Percentiles rank a stretch among this genome's conserved stretches.
phyloP scores from a whole-genome alignment of 2,113 vertebrate species.

The Eurystomus gularis region DNA sequence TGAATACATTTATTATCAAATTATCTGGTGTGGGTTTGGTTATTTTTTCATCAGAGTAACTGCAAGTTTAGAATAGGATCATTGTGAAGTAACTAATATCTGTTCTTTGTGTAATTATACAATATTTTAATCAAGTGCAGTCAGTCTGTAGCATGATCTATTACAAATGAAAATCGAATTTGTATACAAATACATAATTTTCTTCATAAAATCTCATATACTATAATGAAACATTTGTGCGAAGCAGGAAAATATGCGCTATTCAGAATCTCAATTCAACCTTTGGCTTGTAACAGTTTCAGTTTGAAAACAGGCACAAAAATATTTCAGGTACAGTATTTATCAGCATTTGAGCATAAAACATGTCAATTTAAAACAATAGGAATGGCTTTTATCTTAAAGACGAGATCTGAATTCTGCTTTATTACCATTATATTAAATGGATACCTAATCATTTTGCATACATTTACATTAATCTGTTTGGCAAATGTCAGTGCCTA shows the following conservation, averaged over 20 bases:
- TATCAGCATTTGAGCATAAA: neutral
- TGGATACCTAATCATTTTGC: neutral
- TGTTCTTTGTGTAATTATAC: neutral
- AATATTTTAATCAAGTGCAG: neutral
- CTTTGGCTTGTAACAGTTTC: neutral
- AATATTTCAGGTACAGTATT: neutral
- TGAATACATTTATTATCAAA: neutral
- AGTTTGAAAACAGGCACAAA: neutral
- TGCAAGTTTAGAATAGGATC: slow-evolving; percentile 41
- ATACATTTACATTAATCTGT: neutral
- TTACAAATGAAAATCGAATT: slow-evolving; percentile 45
- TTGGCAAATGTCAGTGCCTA: neutral
- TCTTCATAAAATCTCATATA: neutral
- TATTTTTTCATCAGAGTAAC: neutral
- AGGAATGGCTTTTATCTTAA: neutral
- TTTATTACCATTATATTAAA: neutral
- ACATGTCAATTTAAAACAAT: neutral
- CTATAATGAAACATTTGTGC: neutral
- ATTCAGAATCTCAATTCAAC: neutral
- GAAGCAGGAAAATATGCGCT: neutral
- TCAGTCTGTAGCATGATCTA: neutral
- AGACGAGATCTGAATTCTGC: neutral
- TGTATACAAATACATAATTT: neutral
- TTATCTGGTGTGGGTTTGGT: neutral
- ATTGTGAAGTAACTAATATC: neutral